Percentiles rank a stretch among this genome's conserved stretches.
Conservation (phyloP, 2,113 vertebrate species). For the Cavia aperea region DNA sequence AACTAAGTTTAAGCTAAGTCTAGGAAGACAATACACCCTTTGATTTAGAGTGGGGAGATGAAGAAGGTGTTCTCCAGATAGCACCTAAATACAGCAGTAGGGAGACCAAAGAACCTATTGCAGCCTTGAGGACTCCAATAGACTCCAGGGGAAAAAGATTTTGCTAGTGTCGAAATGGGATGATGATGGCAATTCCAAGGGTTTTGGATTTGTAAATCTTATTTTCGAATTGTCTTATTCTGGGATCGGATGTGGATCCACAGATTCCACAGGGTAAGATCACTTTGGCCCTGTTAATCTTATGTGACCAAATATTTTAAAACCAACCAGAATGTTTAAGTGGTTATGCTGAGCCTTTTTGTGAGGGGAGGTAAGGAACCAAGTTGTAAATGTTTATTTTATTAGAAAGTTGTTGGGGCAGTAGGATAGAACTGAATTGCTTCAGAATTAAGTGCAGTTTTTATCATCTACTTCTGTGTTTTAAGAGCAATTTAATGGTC, state of each 20-base stretch:
- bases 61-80: conserved; percentile 93
- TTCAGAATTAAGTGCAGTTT: conserved; percentile 82
- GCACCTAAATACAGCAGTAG: conserved; percentile 80
- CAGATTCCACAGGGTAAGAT: conserved; percentile 81
- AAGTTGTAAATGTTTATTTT: neutral
- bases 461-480: conserved; percentile 74
- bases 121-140: conserved; percentile 92
- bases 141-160: conserved; percentile 96
- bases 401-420: conserved; percentile 26
- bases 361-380: conserved; percentile 15
- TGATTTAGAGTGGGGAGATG: conserved; percentile 96
- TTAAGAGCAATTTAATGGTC: conserved; percentile 62
- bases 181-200: conserved; percentile 86
- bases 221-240: conserved; percentile 83
- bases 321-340: conserved; percentile 56
- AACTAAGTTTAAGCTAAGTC: conserved; percentile 93
- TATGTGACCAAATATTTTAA: conserved; percentile 53
- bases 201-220: conserved; percentile 92
- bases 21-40: conserved; percentile 91
- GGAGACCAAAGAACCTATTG: conserved; percentile 83
- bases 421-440: conserved; percentile 48
- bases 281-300: neutral
- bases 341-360: conserved; percentile 43
- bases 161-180: conserved; percentile 87
- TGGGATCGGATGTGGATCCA: conserved; percentile 67